Evolutionary conservation across 1,140 invertebrate species (phyloP), one percentile per base, ranked within the genome.

Genomic region (Calliopsis andreniformis): DNA sequence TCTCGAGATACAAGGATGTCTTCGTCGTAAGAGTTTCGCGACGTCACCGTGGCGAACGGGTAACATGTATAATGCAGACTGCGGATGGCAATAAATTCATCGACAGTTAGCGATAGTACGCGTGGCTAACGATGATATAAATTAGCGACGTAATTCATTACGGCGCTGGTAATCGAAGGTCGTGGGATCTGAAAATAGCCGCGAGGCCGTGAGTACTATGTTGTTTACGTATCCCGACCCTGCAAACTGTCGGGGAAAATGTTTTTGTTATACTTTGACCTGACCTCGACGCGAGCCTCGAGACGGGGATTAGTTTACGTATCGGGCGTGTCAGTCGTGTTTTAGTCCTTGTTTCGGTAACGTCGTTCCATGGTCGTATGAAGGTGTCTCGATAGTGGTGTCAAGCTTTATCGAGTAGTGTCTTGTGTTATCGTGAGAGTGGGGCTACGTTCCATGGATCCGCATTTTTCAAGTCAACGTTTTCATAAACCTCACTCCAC

Each of bases 81-180:
- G 30, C 10, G 6, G 1, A 10, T 18, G 14, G 20, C 20, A n/a
- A 73, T 73, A 45, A 73, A 73, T 67, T 56, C 4, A 66, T 56
- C 12, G 14, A 6, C 20, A n/a, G 23, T 66, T 35, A 55, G 3
- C n/a, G 49, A 43, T 55, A 43, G 39, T 42, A 28, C 16, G 43
- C 3, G n/a, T 5, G 30, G 28, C 20, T 28, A 47, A 64, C 25
- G 68, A 59, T 42, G 20, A 47, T 58, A 43, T 42, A 47, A 47
- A 67, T 67, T 39, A 58, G 16, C 42, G 30, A 30, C 14, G 20
- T 55, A 55, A 73, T 45, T 28, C 20, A 66, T 73, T 55, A 42
- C 39, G 35, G 70, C 7, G 39, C 1, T 32, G 70, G 2, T 55
- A 20, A 23, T 32, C 35, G 25, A 43, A 64, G 39, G 58, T 20